Percentiles rank a stretch among this genome's conserved stretches.
These are phyloP conservation scores for Nannoperca obscura DNA, from an alignment of 2,797 vertebrate genomes.

Conservation along the genomic window DNA sequence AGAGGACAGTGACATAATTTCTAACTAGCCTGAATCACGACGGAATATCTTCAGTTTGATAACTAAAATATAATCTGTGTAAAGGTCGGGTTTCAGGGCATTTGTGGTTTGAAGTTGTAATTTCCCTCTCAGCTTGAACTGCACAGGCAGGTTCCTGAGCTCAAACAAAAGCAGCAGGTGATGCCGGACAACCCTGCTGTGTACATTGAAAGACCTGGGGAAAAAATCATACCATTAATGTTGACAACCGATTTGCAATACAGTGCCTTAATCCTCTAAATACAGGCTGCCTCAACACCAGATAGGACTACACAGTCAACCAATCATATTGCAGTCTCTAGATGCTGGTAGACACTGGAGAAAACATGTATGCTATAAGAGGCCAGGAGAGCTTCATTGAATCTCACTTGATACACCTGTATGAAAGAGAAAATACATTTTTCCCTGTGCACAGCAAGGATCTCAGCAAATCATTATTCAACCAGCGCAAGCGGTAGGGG, in stretches of 20 bases:
- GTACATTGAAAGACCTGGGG: constrained; percentile 24
- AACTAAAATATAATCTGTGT: neutral
- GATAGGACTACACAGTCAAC: constrained; percentile 3
- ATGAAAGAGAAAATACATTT: neutral
- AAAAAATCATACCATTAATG: constrained; percentile 15
- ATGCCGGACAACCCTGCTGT: constrained; percentile 7
- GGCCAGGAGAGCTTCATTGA: neutral
- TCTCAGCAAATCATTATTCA: constrained; percentile 3
- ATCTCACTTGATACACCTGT: neutral
- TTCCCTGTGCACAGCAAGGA: neutral
- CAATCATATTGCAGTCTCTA: neutral
- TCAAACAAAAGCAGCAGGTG: constrained; percentile 43
- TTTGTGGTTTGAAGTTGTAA: constrained; percentile 22
- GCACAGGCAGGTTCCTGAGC: constrained; percentile 13
- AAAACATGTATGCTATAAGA: constrained; percentile 4
- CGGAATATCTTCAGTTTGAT: constrained; percentile 2
- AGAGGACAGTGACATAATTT: constrained; percentile 1
- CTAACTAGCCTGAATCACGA: neutral
- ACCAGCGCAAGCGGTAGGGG: neutral
- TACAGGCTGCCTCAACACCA: neutral
- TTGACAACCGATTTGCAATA: constrained; percentile 24
- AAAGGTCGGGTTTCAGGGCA: constrained; percentile 35
- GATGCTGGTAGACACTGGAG: neutral
- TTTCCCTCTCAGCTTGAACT: constrained; percentile 48
- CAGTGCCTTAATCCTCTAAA: constrained; percentile 3